These are phyloP conservation scores for Okamejei kenojei DNA, from an alignment of 2,797 vertebrate species.

Conservation along the genomic window DNA sequence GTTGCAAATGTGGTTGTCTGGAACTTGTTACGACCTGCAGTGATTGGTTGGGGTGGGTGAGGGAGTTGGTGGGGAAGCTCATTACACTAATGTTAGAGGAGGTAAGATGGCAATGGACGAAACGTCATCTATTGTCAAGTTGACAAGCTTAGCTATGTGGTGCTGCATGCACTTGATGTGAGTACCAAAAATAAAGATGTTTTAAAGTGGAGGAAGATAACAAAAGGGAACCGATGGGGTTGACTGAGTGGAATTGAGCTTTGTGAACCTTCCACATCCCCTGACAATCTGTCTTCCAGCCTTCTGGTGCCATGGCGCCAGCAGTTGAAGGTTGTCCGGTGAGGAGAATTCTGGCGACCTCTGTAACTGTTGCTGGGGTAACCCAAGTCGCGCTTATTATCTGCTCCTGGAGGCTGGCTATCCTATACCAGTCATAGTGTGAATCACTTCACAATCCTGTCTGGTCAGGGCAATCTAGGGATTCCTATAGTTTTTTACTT, in stretches of 20 bases:
- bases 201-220: too few relatives aligned
- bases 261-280: neutral
- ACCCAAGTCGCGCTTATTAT: constrained; percentile 14
- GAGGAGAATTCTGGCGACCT: neutral
- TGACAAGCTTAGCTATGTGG: neutral
- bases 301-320: neutral
- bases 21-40: too few relatives aligned
- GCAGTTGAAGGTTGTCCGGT: neutral
- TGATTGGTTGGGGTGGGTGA: too few relatives aligned
- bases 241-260: neutral
- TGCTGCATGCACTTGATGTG: too few relatives aligned
- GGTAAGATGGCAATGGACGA: too few relatives aligned
- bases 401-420: neutral
- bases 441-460: neutral
- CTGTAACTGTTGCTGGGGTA: neutral
- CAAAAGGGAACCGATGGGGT: neutral
- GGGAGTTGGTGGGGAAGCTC: too few relatives aligned
- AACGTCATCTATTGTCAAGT: neutral
- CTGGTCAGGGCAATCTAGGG: neutral
- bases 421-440: neutral
- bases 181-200: neutral
- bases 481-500: neutral
- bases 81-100: neutral
- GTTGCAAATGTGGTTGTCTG: neutral
- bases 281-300: neutral